Conservation (phyloP, 2,113 vertebrate genomes). For the Nibea coibor region DNA sequence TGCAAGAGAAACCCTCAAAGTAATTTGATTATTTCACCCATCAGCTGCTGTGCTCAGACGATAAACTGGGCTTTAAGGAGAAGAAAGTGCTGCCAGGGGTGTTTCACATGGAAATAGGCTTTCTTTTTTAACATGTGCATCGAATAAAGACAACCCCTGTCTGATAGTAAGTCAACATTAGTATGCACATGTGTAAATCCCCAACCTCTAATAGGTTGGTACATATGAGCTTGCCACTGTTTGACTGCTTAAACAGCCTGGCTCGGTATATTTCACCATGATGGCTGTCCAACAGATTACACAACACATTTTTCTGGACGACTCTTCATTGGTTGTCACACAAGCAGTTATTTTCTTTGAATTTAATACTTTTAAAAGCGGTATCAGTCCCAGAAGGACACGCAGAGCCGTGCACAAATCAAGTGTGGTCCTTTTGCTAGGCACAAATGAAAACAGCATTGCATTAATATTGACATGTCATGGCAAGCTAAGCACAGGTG, state of each 20-base stretch:
- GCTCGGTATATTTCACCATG: not conserved
- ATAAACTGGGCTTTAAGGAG: constrained; percentile 20
- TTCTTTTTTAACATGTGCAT: not conserved
- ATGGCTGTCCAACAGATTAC: not conserved
- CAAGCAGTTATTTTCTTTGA: not conserved
- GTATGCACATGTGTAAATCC: not conserved
- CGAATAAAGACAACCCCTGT: constrained; percentile 7
- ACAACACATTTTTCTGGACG: not conserved
- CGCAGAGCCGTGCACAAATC: too few relatives aligned
- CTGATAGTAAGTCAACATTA: not conserved
- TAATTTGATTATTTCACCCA: constrained; percentile 40
- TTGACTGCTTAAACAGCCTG: not conserved
- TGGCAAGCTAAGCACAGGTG: not conserved
- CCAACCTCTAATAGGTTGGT: not conserved
- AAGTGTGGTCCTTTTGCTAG: not conserved
- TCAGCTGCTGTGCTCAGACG: constrained; percentile 44
- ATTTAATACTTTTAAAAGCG: not conserved
- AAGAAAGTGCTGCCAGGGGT: constrained; percentile 12
- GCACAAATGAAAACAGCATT: too few relatives aligned
- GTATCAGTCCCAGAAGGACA: not conserved
- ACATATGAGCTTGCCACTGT: not conserved
- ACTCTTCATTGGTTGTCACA: not conserved
- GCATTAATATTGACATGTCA: not conserved
- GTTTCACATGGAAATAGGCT: not conserved
- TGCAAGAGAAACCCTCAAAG: constrained; percentile 27